Conservation (phyloP, 2,888 invertebrate genomes). For the Heliconius cydno region DNA sequence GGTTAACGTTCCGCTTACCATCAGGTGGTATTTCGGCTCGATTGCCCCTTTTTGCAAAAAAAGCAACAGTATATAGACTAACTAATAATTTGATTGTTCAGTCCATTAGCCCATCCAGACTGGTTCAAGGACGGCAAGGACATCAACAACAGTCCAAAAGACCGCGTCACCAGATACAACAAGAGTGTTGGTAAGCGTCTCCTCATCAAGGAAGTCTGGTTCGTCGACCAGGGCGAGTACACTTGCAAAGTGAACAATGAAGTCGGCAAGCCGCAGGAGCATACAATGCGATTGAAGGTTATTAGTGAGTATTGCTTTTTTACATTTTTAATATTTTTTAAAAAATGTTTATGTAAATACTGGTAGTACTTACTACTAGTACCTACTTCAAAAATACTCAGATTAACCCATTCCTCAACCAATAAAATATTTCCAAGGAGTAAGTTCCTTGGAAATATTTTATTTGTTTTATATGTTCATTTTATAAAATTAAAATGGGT, state of each 20-base stretch:
- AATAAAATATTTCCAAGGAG: no score
- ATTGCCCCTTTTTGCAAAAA: neutral
- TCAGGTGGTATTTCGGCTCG: no score
- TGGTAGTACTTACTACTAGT: no score
- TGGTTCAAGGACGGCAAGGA: slow-evolving; percentile 70
- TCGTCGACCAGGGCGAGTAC: slow-evolving; percentile 66
- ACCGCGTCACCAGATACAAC: slow-evolving; percentile 70
- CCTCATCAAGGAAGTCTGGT: slow-evolving; percentile 62
- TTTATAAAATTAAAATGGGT: neutral
- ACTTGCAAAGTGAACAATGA: slow-evolving; percentile 65
- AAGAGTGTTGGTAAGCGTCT: slow-evolving; percentile 69
- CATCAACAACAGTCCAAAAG: slow-evolving; percentile 58
- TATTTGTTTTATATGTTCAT: no score
- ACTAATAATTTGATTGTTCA: slow-evolving; percentile 42
- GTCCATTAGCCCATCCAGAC: slow-evolving; percentile 69
- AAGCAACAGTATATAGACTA: neutral
- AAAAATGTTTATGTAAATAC: no score
- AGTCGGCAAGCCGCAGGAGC: slow-evolving; percentile 61
- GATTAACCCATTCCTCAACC: no score
- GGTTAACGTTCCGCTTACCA: no score
- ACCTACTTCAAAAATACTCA: no score
- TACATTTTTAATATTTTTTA: neutral
- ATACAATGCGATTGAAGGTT: slow-evolving; percentile 63
- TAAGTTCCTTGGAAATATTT: no score
- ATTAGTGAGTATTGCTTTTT: slow-evolving; percentile 60